Evolutionary conservation across 2,113 vertebrate genomes (phyloP).

Genomic region (Mesitornis unicolor): DNA sequence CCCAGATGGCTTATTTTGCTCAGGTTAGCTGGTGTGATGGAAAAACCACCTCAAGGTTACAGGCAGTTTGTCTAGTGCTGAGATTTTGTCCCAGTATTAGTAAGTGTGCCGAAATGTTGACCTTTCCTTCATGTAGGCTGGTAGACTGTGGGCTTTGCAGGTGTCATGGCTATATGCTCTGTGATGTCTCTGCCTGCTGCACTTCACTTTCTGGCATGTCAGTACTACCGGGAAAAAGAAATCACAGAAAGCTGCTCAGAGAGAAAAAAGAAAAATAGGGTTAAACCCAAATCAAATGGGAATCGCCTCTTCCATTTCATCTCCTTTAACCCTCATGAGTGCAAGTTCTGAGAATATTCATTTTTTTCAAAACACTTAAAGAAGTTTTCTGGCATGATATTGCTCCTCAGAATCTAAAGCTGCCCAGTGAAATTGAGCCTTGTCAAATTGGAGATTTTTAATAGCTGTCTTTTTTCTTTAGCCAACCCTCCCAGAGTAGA

Average conservation of each 20-base stretch:
- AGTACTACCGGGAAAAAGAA: neutral
- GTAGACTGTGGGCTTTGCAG: neutral
- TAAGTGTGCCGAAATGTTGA: neutral
- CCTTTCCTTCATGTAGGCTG: neutral
- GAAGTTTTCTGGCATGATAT: neutral
- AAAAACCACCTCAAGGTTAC: neutral
- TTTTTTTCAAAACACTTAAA: neutral
- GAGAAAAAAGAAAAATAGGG: neutral
- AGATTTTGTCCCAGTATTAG: neutral
- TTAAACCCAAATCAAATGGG: neutral
- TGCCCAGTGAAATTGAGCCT: neutral
- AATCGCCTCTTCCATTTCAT: neutral
- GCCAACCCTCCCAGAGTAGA: neutral
- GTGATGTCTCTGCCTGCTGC: neutral
- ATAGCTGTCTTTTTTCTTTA: neutral
- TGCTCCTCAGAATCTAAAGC: neutral
- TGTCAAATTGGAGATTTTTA: neutral
- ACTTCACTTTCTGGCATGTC: neutral
- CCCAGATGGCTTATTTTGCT: neutral
- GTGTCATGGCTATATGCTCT: neutral
- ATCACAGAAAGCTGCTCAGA: neutral
- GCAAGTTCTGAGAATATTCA: neutral
- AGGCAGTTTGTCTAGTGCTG: neutral
- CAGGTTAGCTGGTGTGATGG: neutral
- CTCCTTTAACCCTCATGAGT: neutral